Evolutionary conservation across 2,888 invertebrate species (phyloP), one percentile per base, ranked within the genome.

Genomic region (Nemotelus nigrinus): DNA sequence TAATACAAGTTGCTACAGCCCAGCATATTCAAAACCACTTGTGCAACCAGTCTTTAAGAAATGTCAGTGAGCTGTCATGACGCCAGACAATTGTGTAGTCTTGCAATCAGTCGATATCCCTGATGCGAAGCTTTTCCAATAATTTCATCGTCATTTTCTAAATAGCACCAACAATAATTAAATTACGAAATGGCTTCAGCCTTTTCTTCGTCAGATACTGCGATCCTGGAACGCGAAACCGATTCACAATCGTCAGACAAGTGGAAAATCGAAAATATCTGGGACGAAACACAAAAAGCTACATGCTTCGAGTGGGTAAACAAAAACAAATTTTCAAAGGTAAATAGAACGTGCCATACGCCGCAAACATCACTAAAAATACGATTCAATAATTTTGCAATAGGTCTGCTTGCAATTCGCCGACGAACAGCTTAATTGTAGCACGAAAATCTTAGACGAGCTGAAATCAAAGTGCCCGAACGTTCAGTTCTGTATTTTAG

Each of bases 381-480:
- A 53, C 70, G 70, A 63, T 63, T 4, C 25, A 10, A 65, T 64
- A 74, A 55, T 64, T 68, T 65, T 77, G 78, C 84, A 86, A 45
- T 83, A 96, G 96, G 92, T 96, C 53, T 96, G 96, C 80, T 88
- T 98, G 63, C 98, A 98, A 89, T 96, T 98, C 86, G 96, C 97
- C 6, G 97, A 98, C 87, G 89, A 91, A 70, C 88, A 96, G 77
- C 88, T 97, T 76, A 84, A 87, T 43, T 90, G 93, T 83, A 92
- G 96, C 78, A 90, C 91, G 2, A 87, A 89, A 78, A 90, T 97
- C 78, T 91, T 92, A 78, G 88, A 89, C 55, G 89, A 90, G 82
- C 85, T 91, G 3, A 89, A 88, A 79, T 84, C 86, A 44, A 83
- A 84, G 74, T 77, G 84, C 10, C 82, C 85, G 43, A 87, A 89